A percentile compares a stretch with the other conserved stretches of the same genome.
phyloP scores from a whole-genome alignment of 2,113 vertebrate species.

The Asarcornis scutulata region DNA sequence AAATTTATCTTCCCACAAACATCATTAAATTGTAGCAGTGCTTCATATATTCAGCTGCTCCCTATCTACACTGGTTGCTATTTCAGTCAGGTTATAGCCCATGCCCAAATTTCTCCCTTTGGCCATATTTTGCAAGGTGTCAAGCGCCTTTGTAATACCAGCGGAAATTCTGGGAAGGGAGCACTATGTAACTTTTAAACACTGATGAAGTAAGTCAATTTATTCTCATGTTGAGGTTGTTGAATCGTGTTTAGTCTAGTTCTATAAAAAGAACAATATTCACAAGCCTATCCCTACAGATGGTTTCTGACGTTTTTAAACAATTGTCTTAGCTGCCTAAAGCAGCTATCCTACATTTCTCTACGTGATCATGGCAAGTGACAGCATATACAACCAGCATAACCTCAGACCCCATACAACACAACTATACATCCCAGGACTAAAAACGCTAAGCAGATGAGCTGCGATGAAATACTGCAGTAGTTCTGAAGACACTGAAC shows the following conservation, averaged over 20 bases:
- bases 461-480: background rate
- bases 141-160: background rate
- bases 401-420: background rate
- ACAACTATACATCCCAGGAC: background rate
- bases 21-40: background rate
- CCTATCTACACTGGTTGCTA: background rate
- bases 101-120: background rate
- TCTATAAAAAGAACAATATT: constrained; percentile 71
- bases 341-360: background rate
- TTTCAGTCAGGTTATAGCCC: background rate
- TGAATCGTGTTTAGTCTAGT: constrained; percentile 75
- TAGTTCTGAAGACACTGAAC: background rate
- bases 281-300: constrained; percentile 37
- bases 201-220: constrained; percentile 54
- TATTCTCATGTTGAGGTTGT: constrained; percentile 59
- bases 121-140: constrained; percentile 8
- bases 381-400: background rate
- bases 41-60: background rate
- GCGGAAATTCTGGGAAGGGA: constrained; percentile 33
- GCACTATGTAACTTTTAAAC: constrained; percentile 26
- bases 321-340: constrained; percentile 20
- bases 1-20: background rate
- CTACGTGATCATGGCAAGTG: background rate
- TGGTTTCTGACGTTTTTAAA: constrained; percentile 45
- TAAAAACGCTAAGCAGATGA: background rate